phyloP scores from a whole-genome alignment of 1,140 invertebrate genomes.

The Varroa destructor region DNA sequence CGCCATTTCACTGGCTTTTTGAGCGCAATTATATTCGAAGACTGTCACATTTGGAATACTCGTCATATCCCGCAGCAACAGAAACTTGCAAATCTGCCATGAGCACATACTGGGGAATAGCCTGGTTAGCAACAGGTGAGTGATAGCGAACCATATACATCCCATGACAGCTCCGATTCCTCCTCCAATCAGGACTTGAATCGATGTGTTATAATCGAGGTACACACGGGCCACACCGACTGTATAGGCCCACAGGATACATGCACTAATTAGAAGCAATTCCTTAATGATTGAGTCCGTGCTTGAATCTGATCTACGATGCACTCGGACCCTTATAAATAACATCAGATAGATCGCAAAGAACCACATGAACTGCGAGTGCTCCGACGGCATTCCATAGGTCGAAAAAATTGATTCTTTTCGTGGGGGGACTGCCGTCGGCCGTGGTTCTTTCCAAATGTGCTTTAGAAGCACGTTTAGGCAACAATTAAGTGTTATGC shows the following conservation, averaged over 20 bases:
- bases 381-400: constrained; percentile 86
- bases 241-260: too few relatives aligned
- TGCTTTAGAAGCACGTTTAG: too few relatives aligned
- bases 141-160: constrained; percentile 59
- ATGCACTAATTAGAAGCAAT: too few relatives aligned
- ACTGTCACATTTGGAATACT: constrained; percentile 81
- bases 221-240: constrained; percentile 49
- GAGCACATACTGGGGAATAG: constrained; percentile 69
- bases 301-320: constrained; percentile 48
- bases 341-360: constrained; percentile 69
- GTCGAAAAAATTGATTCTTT: constrained; percentile 53
- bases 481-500: too few relatives aligned
- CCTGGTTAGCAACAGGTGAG: constrained; percentile 64
- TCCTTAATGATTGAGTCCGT: too few relatives aligned
- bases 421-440: constrained; percentile 4
- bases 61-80: constrained; percentile 73
- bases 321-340: constrained; percentile 56
- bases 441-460: too few relatives aligned
- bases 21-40: constrained; percentile 63
- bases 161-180: constrained; percentile 55
- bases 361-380: constrained; percentile 85
- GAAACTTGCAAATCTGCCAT: constrained; percentile 65
- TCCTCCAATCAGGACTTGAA: constrained; percentile 65
- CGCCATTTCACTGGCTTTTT: too few relatives aligned
- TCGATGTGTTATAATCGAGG: constrained; percentile 66